phyloP scores from a whole-genome alignment of 2,888 invertebrate species.

The Sarcophaga caerulescens region DNA sequence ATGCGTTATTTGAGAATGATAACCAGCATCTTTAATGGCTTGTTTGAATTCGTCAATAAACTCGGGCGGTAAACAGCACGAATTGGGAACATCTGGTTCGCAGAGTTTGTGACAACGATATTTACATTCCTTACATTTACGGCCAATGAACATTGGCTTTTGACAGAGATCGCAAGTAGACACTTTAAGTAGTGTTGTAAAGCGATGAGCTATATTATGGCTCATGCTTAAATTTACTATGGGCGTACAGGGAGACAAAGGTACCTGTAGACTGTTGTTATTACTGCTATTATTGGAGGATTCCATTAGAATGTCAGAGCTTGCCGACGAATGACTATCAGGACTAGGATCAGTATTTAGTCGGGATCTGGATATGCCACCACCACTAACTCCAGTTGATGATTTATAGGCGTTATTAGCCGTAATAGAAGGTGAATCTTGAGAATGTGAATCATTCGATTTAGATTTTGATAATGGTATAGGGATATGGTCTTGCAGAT shows the following conservation, averaged over 20 bases:
- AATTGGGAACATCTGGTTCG: conserved; percentile 94
- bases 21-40: conserved; percentile 83
- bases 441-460: conserved; percentile 94
- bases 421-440: conserved; percentile 78
- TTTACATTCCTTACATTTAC: conserved; percentile 97
- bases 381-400: conserved; percentile 22
- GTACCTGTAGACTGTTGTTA: conserved; percentile 81
- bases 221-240: conserved; percentile 91
- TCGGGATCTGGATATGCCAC: conserved; percentile 73
- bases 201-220: conserved; percentile 94
- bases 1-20: conserved; percentile 68
- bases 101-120: conserved; percentile 90
- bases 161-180: conserved; percentile 95
- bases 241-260: conserved; percentile 88
- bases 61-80: conserved; percentile 94
- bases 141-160: conserved; percentile 92
- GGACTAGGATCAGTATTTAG: conserved; percentile 81
- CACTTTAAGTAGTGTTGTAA: conserved; percentile 93
- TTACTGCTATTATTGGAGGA: conserved; percentile 72
- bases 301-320: conserved; percentile 77
- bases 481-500: conserved; percentile 59
- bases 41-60: conserved; percentile 91
- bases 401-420: conserved; percentile 76
- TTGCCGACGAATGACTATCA: conserved; percentile 78
- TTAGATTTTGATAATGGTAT: conserved; percentile 90